Evolutionary conservation across 2,113 vertebrate genomes (phyloP).

Genomic region (Heteronetta atricapilla): DNA sequence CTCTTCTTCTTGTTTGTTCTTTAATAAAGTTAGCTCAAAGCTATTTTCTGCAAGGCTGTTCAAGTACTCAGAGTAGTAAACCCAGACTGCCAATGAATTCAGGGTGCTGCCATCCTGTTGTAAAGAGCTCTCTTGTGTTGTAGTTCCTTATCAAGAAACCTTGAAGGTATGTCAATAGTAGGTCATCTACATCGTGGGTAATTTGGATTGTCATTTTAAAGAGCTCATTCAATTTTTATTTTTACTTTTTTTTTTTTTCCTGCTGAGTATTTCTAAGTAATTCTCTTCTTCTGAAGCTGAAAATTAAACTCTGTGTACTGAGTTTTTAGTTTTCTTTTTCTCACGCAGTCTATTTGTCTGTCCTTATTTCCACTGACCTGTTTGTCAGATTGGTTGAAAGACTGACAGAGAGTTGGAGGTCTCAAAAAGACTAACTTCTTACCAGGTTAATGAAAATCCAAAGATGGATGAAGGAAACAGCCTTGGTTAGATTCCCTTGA

Average conservation of each 20-base stretch:
- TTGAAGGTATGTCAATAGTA: neutral
- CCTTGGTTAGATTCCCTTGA: neutral
- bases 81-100: neutral
- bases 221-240: neutral
- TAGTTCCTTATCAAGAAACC: constrained; percentile 48
- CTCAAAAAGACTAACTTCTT: neutral
- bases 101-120: neutral
- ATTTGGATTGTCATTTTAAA: neutral
- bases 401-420: neutral
- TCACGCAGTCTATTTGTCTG: neutral
- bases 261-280: neutral
- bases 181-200: constrained; percentile 15
- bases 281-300: neutral
- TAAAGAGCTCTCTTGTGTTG: constrained; percentile 1
- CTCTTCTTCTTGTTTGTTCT: constrained; percentile 52
- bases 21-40: constrained; percentile 43
- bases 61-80: constrained; percentile 5
- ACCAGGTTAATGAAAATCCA: neutral
- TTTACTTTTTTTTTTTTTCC: neutral
- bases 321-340: neutral
- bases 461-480: neutral
- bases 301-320: neutral
- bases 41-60: constrained; percentile 27
- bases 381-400: neutral
- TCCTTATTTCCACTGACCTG: neutral